These are phyloP conservation scores for Poeciliopsis gracilis DNA, from an alignment of 2,797 vertebrate genomes.

Conservation along the genomic window DNA sequence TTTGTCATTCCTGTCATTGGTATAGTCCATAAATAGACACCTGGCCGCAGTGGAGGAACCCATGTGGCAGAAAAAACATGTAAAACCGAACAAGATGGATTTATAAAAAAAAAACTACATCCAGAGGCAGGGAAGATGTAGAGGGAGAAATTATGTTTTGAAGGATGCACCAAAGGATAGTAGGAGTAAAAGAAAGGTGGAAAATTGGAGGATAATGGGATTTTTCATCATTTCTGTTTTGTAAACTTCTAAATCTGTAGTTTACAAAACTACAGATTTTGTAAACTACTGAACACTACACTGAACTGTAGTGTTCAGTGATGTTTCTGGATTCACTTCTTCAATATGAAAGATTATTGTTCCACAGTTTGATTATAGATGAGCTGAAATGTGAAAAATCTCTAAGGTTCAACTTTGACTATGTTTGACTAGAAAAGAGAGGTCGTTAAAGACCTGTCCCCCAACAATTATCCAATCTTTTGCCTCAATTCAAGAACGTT, in stretches of 20 bases:
- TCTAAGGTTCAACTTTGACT: not conserved
- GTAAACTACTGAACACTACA: too few relatives aligned
- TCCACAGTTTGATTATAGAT: not conserved
- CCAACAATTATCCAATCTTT: conserved; percentile 10
- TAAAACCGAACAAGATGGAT: not conserved
- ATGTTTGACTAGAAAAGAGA: conserved; percentile 8
- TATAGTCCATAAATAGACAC: conserved; percentile 74
- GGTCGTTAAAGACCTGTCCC: not conserved
- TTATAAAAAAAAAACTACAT: conserved; percentile 41
- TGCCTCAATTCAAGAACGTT: conserved; percentile 10
- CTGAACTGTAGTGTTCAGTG: not conserved
- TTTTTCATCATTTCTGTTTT: not conserved
- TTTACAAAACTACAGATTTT: too few relatives aligned
- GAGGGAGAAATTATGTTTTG: conserved; percentile 13
- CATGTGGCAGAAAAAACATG: conserved; percentile 30
- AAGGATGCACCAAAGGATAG: not conserved
- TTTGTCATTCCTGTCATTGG: conserved; percentile 57
- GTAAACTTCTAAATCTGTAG: not conserved
- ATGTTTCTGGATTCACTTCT: conserved; percentile 4
- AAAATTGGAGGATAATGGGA: not conserved
- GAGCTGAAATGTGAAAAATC: conserved; percentile 12
- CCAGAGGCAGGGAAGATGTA: conserved; percentile 10
- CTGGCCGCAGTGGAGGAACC: conserved; percentile 50
- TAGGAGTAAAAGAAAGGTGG: not conserved
- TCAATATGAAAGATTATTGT: not conserved